A percentile compares a stretch with the other conserved stretches of the same genome.
These are phyloP conservation scores for Hydrophis major DNA, from an alignment of 2,797 vertebrate genomes.

Conservation along the genomic window DNA sequence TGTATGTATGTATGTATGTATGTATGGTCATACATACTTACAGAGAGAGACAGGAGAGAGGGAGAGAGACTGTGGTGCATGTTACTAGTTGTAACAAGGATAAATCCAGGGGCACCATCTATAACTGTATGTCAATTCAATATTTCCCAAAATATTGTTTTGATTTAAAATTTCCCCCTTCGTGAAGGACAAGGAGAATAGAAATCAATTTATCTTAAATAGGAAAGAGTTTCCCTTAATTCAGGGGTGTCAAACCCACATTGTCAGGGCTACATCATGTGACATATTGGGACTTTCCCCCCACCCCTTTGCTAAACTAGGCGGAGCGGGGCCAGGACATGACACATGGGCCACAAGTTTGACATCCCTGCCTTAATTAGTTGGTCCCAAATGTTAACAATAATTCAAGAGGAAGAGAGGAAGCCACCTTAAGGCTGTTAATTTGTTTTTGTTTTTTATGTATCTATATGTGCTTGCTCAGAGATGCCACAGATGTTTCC, in stretches of 20 bases:
- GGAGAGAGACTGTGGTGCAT: too few species aligned
- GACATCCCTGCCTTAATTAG: too few species aligned
- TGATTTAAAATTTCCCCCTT: neutral
- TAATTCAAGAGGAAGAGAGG: neutral
- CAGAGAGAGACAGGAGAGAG: neutral
- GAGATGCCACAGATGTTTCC: neutral
- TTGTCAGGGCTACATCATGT: too few species aligned
- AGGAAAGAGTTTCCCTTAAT: neutral
- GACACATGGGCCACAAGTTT: too few species aligned
- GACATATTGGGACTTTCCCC: too few species aligned
- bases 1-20: too few species aligned
- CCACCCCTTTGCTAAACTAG: too few species aligned
- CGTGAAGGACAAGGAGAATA: neutral
- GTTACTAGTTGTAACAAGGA: neutral
- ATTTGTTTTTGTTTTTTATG: neutral
- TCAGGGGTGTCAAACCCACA: too few species aligned
- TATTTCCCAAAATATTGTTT: neutral
- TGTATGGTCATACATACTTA: neutral
- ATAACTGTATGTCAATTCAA: neutral
- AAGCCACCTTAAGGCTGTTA: neutral
- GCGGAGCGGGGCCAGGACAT: too few species aligned
- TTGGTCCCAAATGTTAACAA: neutral
- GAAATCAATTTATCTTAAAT: neutral
- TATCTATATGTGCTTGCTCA: neutral
- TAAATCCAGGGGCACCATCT: neutral